These are phyloP conservation scores for Nymphalis io DNA, from an alignment of 1,140 invertebrate genomes.

Conservation along the genomic window DNA sequence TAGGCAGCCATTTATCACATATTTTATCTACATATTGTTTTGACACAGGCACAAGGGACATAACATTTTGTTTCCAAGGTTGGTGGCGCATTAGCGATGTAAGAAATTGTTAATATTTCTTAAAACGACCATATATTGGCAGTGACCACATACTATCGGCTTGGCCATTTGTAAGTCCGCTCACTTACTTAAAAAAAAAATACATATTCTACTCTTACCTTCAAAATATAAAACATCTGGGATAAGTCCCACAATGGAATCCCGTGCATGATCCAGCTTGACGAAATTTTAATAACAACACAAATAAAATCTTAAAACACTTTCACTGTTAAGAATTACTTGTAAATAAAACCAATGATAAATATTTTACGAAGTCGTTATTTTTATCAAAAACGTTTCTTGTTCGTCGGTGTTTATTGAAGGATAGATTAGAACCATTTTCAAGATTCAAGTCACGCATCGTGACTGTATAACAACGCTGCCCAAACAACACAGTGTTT, in stretches of 20 bases:
- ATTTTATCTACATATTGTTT: too few species aligned
- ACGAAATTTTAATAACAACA: not conserved
- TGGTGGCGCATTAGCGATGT: too few species aligned
- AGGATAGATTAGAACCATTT: constrained; percentile 55
- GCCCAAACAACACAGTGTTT: constrained; percentile 25
- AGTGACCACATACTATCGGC: too few species aligned
- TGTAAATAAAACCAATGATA: too few species aligned
- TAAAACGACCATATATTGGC: too few species aligned
- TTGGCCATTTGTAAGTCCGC: too few species aligned
- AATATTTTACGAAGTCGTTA: not conserved
- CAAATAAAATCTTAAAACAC: constrained; percentile 6
- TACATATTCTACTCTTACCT: not conserved
- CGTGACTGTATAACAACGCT: constrained; percentile 34
- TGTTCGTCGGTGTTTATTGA: constrained; percentile 46
- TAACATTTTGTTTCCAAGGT: too few species aligned
- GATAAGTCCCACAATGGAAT: not conserved
- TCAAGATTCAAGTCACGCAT: constrained; percentile 57
- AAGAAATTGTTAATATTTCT: too few species aligned
- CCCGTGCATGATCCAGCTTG: constrained; percentile 1
- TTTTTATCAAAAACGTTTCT: constrained; percentile 28
- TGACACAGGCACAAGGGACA: too few species aligned
- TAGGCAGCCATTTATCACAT: too few species aligned
- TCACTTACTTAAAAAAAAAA: too few species aligned
- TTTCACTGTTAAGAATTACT: constrained; percentile 1
- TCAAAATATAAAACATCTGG: constrained; percentile 7